phyloP scores from a whole-genome alignment of 2,113 vertebrate species.

The Anhinga rufa region DNA sequence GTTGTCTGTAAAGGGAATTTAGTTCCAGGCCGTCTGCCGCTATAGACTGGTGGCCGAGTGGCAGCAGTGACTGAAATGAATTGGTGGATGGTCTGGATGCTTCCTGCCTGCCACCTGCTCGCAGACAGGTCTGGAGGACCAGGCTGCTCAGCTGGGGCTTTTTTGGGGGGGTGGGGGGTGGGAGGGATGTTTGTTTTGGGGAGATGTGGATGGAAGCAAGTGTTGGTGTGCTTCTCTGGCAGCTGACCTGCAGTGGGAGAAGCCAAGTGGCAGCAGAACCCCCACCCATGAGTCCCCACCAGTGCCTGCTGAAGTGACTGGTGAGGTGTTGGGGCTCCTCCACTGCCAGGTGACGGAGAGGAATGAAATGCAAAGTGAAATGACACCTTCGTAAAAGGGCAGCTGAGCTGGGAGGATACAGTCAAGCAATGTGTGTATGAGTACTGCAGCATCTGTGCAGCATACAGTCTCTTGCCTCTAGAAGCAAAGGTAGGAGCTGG shows the following conservation, averaged over 20 bases:
- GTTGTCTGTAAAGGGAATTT: neutral
- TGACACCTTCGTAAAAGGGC: neutral
- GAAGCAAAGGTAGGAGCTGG: neutral
- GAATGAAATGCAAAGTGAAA: neutral
- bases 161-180: neutral
- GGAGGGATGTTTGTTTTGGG: neutral
- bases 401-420: neutral
- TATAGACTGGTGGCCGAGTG: neutral
- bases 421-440: rapidly evolving
- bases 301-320: neutral
- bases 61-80: neutral
- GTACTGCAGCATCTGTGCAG: neutral
- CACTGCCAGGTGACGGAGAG: neutral
- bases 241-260: neutral
- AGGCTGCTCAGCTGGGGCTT: neutral
- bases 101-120: neutral
- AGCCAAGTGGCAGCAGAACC: neutral
- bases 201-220: neutral
- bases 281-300: rapidly evolving
- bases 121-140: neutral
- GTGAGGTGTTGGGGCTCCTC: neutral
- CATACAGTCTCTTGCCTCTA: neutral
- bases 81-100: neutral
- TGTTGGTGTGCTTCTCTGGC: neutral
- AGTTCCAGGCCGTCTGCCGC: neutral